Percentiles rank a stretch among this genome's conserved stretches.
Evolutionary conservation across 2,797 vertebrate species (phyloP).

Genomic region (Heliangelus exortis): DNA sequence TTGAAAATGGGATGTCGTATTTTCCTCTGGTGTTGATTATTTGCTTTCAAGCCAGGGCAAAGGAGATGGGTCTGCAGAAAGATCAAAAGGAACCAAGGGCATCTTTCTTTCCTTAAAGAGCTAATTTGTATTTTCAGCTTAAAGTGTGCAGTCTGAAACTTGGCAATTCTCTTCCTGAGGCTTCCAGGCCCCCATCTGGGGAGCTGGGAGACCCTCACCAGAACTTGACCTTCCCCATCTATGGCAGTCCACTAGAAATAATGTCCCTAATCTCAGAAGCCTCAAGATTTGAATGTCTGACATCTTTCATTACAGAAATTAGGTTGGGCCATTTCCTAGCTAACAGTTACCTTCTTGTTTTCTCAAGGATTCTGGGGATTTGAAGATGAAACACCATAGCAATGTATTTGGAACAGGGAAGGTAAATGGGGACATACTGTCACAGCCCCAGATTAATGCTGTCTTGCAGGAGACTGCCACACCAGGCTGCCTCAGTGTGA

Average conservation of each 20-base stretch:
- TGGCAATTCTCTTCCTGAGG: not conserved
- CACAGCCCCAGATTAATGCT: not conserved
- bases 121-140: not conserved
- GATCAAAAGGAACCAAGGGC: not conserved
- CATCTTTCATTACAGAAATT: not conserved
- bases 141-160: not conserved
- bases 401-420: not conserved
- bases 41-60: not conserved
- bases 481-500: not conserved
- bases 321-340: not conserved
- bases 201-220: too few species aligned
- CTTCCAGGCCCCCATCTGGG: not conserved
- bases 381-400: not conserved
- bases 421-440: not conserved
- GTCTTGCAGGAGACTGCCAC: not conserved
- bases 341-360: not conserved
- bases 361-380: not conserved
- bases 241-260: not conserved
- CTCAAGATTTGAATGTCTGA: not conserved
- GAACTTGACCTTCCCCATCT: not conserved
- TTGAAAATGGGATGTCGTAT: not conserved
- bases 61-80: not conserved
- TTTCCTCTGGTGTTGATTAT: not conserved
- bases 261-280: not conserved
- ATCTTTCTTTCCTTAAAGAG: not conserved